Evolutionary conservation across 2,888 invertebrate species (phyloP).

Genomic region (Himalopsyche kuldschensis): DNA sequence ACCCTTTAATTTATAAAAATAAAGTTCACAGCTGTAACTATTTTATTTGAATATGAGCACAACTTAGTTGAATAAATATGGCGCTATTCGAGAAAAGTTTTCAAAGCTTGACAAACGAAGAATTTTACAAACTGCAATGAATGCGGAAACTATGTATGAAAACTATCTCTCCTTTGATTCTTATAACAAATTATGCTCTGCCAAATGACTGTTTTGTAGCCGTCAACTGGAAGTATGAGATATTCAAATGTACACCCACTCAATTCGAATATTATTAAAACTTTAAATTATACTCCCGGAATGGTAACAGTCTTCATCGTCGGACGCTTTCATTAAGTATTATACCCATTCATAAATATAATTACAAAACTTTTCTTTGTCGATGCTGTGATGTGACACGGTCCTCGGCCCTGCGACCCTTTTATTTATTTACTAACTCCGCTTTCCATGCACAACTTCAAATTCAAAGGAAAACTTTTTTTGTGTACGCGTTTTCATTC

Average conservation of each 20-base stretch:
- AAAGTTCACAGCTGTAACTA: no score
- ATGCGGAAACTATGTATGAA: background rate
- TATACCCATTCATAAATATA: background rate
- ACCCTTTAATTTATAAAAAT: no score
- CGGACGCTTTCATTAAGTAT: background rate
- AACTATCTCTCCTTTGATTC: background rate
- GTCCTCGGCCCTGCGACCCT: background rate
- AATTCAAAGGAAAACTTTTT: background rate
- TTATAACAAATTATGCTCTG: background rate
- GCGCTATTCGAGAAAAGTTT: background rate
- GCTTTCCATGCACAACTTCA: background rate
- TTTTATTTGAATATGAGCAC: no score
- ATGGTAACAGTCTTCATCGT: background rate
- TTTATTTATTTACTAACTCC: background rate
- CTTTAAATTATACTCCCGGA: background rate
- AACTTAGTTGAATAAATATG: no score
- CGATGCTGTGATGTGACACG: background rate
- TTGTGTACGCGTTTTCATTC: background rate
- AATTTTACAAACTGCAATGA: background rate
- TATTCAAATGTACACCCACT: background rate
- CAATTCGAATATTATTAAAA: background rate
- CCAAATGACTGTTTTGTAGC: background rate
- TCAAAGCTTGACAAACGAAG: background rate
- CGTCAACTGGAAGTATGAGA: background rate
- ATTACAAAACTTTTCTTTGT: background rate